Evolutionary conservation across 2,797 vertebrate genomes (phyloP), one percentile per base, ranked within the genome.

Genomic region (Leptoclinus maculatus): DNA sequence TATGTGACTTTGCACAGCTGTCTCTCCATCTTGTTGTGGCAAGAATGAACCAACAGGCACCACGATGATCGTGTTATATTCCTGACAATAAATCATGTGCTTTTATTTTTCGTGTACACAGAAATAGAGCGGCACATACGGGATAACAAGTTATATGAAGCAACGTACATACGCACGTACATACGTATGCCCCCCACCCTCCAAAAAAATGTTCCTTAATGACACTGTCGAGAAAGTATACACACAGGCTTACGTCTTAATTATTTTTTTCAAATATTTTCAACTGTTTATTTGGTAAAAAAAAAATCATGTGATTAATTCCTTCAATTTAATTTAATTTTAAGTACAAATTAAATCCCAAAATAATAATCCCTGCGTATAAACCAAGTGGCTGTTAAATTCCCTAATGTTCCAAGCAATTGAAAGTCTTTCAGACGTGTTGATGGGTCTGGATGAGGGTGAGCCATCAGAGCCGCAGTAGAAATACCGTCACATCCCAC

Each of bases 401-500:
- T 32, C 34, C 29, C 43, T 7, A 8, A 7, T 59, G 23, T 54
- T 68, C 62, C 23, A 16, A 41, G 25, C 25, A 43, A 57, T 41
- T 63, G 2, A 73, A 76, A 66, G 27, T 62, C 23, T 32, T 60
- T 29, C 0, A 16, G 64, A 76, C 47, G 29, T 0, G 4, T 11
- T 12, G 38, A 54, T 23, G 29, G 13, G 45, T 62, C 34, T 29
- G 23, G 13, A 39, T n/a, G 7, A 60, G 51, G 12, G 29, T 25
- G 43, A 71, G 41, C 56, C 70, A 16, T 66, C 57, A 59, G 36
- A 57, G 67, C 2, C 49, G 49, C 34, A 53, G 32, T 23, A 25
- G 64, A 78, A 66, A 60, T 25, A 29, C 64, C 38, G 54, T 72
- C 74, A 51, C 49, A 75, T 82, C 34, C 54, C 13, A 29, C 38